These are phyloP conservation scores for Lepidotrigona ventralis DNA, from an alignment of 1,140 invertebrate genomes.

Conservation along the genomic window DNA sequence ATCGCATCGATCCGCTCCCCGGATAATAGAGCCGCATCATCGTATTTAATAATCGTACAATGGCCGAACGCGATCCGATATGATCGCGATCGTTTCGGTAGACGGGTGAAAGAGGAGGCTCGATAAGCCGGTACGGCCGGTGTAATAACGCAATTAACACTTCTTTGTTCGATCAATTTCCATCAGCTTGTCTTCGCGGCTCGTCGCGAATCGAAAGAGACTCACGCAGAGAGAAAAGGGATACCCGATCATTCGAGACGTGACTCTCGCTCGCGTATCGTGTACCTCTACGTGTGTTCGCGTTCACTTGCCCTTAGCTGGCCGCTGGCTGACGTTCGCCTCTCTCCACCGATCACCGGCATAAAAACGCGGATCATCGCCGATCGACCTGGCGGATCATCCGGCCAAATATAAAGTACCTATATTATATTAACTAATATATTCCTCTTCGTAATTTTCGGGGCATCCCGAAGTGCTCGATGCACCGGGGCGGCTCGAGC, in stretches of 20 bases:
- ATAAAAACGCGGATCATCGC: constrained; percentile 9
- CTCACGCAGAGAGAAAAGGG: constrained; percentile 39
- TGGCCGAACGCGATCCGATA: constrained; percentile 61
- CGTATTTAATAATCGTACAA: constrained; percentile 69
- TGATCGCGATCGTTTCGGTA: constrained; percentile 65
- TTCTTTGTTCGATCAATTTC: constrained; percentile 67
- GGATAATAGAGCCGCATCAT: constrained; percentile 68
- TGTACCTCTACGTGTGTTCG: background rate
- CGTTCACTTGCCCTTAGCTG: background rate
- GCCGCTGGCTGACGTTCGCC: background rate
- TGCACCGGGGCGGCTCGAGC: constrained; percentile 30
- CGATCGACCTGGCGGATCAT: background rate
- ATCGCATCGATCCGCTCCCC: constrained; percentile 49
- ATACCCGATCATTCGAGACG: too few relatives aligned
- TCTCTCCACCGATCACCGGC: background rate
- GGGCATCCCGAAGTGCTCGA: constrained; percentile 52
- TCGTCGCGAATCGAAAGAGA: constrained; percentile 38
- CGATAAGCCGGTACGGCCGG: constrained; percentile 51
- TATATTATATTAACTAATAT: constrained; percentile 59
- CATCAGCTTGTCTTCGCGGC: constrained; percentile 45
- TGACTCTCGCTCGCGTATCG: background rate
- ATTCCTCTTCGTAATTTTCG: constrained; percentile 56
- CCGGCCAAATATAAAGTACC: constrained; percentile 29
- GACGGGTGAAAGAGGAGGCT: constrained; percentile 36
- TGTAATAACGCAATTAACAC: constrained; percentile 70